Evolutionary conservation across 2,113 vertebrate genomes (phyloP), one percentile per base, ranked within the genome.

Genomic region (Sapajus apella): DNA sequence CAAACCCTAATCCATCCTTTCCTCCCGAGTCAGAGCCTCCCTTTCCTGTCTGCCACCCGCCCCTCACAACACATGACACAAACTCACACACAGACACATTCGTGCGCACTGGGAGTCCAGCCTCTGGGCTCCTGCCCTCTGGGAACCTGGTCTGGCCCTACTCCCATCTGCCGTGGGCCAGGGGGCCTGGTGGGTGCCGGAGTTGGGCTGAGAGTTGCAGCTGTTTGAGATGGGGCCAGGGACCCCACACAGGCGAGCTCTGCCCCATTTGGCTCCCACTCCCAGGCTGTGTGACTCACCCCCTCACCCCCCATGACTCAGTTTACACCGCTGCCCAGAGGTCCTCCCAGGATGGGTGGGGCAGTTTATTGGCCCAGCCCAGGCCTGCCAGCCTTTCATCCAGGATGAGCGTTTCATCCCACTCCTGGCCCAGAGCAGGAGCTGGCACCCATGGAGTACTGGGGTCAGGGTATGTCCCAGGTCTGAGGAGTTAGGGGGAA

Each of bases 301-400:
- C 89, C 81, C 77, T 90, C 0, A 6, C 66, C 97, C 98, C 96
- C 97, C 94, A 92, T 98, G 98, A 98, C 96, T 98, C 98, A 98
- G 97, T 98, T 98, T 98, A 97, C 97, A 94, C 70, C 0, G 8
- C 85, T 96, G 92, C 95, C 97, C 64, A 21, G 97, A 96, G 97
- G 91, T 96, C 95, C 95, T 97, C 96, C 79, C 97, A 95, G 82
- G 16, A 35, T 23, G 97, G 98, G 98, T 97, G 96, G 96, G 95
- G 97, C n/a, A 0, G 2, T 93, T 97, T 97, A 96, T 85, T 90
- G 97, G 92, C 88, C 68, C 96, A 85, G 94, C 82, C 96, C 70
- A 87, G 87, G 66, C 89, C 96, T 13, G 20, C 79, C 92, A 86
- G 92, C 90, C 97, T 97, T 97, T 98, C 83, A 97, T 97, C 94